Evolutionary conservation across 2,888 invertebrate genomes (phyloP).

Genomic region (Gari tellinella): DNA sequence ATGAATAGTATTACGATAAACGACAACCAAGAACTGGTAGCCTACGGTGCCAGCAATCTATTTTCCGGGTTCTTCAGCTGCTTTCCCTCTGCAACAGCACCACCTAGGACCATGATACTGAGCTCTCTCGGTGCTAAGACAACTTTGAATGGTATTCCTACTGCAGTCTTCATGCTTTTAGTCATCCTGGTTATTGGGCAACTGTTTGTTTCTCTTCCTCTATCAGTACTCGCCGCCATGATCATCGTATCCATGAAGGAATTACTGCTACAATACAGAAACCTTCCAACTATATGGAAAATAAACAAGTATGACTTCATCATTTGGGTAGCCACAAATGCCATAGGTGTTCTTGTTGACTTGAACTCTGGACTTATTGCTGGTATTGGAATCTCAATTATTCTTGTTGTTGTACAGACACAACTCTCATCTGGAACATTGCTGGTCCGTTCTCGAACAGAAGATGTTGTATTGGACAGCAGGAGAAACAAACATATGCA

Average conservation of each 20-base stretch:
- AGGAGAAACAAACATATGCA: constrained; percentile 23
- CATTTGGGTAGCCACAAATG: constrained; percentile 75
- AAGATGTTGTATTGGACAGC: constrained; percentile 40
- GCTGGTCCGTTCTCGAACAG: constrained; percentile 37
- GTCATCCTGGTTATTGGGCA: constrained; percentile 75
- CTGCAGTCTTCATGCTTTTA: constrained; percentile 74
- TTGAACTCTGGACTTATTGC: constrained; percentile 73
- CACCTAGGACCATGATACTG: constrained; percentile 75
- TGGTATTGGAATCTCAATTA: constrained; percentile 70
- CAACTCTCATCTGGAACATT: constrained; percentile 56
- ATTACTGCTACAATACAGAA: constrained; percentile 87
- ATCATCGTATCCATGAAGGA: constrained; percentile 84
- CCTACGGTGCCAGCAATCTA: constrained; percentile 81
- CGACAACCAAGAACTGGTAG: constrained; percentile 83
- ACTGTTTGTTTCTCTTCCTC: constrained; percentile 77
- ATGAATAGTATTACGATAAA: constrained; percentile 80
- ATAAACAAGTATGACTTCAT: constrained; percentile 91
- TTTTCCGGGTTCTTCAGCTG: constrained; percentile 83
- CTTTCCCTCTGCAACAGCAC: constrained; percentile 82
- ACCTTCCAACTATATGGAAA: constrained; percentile 89
- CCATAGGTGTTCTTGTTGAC: constrained; percentile 67
- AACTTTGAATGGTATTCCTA: constrained; percentile 68
- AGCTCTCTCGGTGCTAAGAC: constrained; percentile 75
- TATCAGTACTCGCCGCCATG: constrained; percentile 83
- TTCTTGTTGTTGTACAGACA: constrained; percentile 64